A percentile compares a stretch with the other conserved stretches of the same genome.
Conservation (phyloP, 2,113 vertebrate species). For the Nothoprocta perdicaria region DNA sequence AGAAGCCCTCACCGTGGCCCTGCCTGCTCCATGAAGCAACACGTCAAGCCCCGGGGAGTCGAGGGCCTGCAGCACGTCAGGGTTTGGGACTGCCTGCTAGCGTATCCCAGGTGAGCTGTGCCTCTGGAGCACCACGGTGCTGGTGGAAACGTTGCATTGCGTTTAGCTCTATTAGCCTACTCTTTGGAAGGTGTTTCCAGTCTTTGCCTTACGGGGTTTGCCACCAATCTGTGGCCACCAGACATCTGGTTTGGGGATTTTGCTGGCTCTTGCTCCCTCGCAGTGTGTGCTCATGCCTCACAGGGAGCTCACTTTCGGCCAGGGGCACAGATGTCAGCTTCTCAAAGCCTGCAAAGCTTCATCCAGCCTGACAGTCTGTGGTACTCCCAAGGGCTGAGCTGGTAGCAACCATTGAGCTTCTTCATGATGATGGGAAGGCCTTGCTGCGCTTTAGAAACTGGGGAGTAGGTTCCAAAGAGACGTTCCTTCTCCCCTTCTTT, state of each 20-base stretch:
- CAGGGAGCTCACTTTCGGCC: not conserved
- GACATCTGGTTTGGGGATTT: too few relatives aligned
- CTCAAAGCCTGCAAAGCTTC: not conserved
- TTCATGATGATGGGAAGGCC: not conserved
- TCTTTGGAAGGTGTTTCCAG: rapidly evolving
- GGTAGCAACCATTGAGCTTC: not conserved
- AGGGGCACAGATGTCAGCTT: not conserved
- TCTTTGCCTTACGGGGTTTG: not conserved
- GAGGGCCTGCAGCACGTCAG: not conserved
- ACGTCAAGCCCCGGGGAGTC: not conserved
- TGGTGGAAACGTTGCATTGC: not conserved
- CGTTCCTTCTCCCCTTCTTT: not conserved
- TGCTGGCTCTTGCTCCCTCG: not conserved
- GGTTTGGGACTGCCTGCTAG: not conserved
- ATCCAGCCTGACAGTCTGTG: not conserved
- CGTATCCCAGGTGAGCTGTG: too few relatives aligned
- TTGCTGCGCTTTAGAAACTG: not conserved
- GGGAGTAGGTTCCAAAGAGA: not conserved
- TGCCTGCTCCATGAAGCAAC: not conserved
- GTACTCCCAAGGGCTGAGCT: not conserved
- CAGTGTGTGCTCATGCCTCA: not conserved
- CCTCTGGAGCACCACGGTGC: not conserved
- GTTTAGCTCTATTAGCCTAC: not conserved
- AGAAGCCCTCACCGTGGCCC: rapidly evolving
- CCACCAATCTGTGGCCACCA: not conserved